Percentiles rank a stretch among this genome's conserved stretches.
Conservation (phyloP, 2,888 invertebrate species). For the Acronicta psi region DNA sequence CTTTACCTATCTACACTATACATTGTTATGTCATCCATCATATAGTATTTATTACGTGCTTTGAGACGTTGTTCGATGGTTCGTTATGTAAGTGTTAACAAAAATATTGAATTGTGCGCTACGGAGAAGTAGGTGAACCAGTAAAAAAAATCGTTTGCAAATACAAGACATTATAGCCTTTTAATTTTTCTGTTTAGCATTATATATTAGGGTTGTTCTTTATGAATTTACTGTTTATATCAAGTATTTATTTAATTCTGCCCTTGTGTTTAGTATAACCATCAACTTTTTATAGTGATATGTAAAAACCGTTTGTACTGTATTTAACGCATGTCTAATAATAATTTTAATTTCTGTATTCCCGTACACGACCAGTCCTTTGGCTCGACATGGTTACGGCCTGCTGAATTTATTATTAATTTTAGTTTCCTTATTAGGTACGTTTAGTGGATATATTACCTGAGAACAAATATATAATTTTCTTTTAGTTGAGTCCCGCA, state of each 20-base stretch:
- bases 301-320: not conserved
- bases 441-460: conserved; percentile 25
- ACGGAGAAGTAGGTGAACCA: conserved; percentile 9
- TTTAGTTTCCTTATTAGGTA: conserved; percentile 47
- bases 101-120: conserved; percentile 11
- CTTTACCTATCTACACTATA: conserved; percentile 35
- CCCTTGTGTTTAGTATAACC: no score
- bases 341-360: conserved; percentile 32
- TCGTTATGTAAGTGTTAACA: conserved; percentile 31
- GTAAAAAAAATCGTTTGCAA: conserved; percentile 15
- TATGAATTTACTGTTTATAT: not conserved
- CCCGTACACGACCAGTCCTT: conserved; percentile 22
- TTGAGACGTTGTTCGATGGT: conserved; percentile 12
- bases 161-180: conserved; percentile 3
- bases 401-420: conserved; percentile 27
- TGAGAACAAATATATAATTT: no score
- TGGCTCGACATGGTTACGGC: conserved; percentile 9
- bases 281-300: no score
- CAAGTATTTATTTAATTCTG: no score
- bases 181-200: conserved; percentile 27
- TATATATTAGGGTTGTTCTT: not conserved
- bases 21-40: conserved; percentile 37
- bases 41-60: conserved; percentile 28
- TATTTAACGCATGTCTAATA: conserved; percentile 16
- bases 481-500: no score